Evolutionary conservation across 2,113 vertebrate species (phyloP).

Genomic region (Pimephales promelas): DNA sequence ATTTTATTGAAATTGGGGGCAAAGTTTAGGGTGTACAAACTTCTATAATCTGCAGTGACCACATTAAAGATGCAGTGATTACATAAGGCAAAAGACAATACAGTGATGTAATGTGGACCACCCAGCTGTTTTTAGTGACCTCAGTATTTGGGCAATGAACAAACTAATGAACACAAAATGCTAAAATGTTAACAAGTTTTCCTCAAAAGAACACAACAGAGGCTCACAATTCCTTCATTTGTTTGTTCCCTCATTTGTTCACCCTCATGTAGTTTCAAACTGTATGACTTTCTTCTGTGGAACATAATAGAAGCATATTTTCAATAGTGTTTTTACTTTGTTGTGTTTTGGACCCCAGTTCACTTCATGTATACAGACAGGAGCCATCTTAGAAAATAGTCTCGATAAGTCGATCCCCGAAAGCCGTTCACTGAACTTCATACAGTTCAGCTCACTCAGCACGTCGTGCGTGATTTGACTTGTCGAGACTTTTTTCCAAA

Average conservation of each 20-base stretch:
- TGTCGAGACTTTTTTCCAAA: no score
- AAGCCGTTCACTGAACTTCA: no score
- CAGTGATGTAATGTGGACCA: slow-evolving; percentile 27
- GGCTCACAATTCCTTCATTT: not conserved
- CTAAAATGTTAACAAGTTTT: not conserved
- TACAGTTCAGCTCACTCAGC: no score
- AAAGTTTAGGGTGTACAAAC: slow-evolving; percentile 21
- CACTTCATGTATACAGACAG: no score
- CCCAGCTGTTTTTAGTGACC: slow-evolving; percentile 1
- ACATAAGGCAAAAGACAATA: not conserved
- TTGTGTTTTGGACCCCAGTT: not conserved
- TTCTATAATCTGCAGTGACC: slow-evolving; percentile 23
- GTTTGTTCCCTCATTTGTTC: no score
- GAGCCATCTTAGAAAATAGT: no score
- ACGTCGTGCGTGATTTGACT: no score
- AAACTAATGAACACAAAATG: not conserved
- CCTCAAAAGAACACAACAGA: not conserved
- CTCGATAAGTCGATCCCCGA: no score
- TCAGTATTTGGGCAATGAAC: slow-evolving; percentile 8
- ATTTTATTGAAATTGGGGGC: slow-evolving; percentile 28
- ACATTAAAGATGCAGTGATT: slow-evolving; percentile 9
- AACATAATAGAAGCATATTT: no score
- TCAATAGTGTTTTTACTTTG: no score
- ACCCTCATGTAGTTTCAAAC: no score
- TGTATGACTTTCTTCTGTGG: no score